Percentiles rank a stretch among this genome's conserved stretches.
Conservation (phyloP, 2,888 invertebrate species). For the Parelbella ahira region DNA sequence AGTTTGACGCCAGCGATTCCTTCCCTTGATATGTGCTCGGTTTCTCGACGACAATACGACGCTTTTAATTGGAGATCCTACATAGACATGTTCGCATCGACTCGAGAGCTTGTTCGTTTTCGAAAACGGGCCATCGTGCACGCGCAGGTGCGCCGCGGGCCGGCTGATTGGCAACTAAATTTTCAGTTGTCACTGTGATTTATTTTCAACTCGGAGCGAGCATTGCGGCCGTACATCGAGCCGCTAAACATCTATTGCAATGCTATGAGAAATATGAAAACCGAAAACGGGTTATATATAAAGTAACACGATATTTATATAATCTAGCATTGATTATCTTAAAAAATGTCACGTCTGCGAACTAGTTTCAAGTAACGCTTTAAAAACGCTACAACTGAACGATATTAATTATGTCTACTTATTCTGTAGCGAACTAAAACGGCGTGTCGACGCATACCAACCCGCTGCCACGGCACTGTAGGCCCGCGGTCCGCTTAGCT, state of each 20-base stretch:
- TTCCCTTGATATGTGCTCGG: conserved; percentile 36
- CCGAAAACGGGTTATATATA: neutral
- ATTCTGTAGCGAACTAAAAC: no score
- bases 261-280: neutral
- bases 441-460: conserved; percentile 49
- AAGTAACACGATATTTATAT: no score
- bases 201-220: conserved; percentile 24
- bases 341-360: no score
- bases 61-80: conserved; percentile 56
- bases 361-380: no score
- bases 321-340: no score
- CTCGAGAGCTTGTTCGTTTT: conserved; percentile 36
- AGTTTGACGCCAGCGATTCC: conserved; percentile 29
- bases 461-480: conserved; percentile 36
- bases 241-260: conserved; percentile 26
- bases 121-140: conserved; percentile 36
- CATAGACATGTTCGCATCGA: conserved; percentile 38
- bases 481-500: conserved; percentile 33
- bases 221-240: conserved; percentile 9
- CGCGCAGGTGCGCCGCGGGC: conserved; percentile 38
- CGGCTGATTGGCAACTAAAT: conserved; percentile 34
- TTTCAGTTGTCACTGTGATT: conserved; percentile 36
- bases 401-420: no score
- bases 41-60: conserved; percentile 42
- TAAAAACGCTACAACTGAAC: no score